Evolutionary conservation across 2,888 invertebrate genomes (phyloP), one percentile per base, ranked within the genome.

Genomic region (Xestoiulus laeticollis): DNA sequence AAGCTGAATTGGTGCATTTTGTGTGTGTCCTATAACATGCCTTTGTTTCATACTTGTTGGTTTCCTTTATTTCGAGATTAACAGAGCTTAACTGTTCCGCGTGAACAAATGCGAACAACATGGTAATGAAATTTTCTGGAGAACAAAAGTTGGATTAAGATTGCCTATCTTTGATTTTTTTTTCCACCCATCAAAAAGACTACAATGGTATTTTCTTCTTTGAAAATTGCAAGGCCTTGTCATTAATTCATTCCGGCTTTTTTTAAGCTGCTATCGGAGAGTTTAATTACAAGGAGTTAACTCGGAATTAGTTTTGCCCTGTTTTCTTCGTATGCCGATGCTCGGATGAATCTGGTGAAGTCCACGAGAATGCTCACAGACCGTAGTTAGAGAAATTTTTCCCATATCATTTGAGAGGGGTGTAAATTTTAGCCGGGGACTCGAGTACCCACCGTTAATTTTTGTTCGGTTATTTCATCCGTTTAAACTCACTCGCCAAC

Each of bases 391-490:
- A 30, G 30, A 30, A 78, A 78, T 78, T 38, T 8, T 38, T 30
- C 14, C 26, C 30, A 16, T 78, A 78, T 38, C 14, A 30, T 32
- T 78, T 14, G 78, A 78, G 14, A 30, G 30, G 78, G 78, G 16
- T 2, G 30, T 26, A 30, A 8, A 8, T 30, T 78, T 78, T 78
- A 32, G 16, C 30, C 22, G 14, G 30, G 78, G 78, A 78, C 30
- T 14, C 30, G 78, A 30, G 10, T 30, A 16, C 78, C 78, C 14
- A 32, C 78, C 30, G 30, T 78, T 78, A 22, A 16, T 68, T 68
- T 68, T 12, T 68, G 68, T 78, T 30, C 78, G 30, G 14, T 78
- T 85, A 48, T 22, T 85, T 48, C 85, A 85, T 44, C 43, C 85
- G n/a, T 43, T n/a, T 85, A 85, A 44, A 38, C 38, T 38, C 33